phyloP scores from a whole-genome alignment of 2,113 vertebrate genomes.

The Tyto alba region DNA sequence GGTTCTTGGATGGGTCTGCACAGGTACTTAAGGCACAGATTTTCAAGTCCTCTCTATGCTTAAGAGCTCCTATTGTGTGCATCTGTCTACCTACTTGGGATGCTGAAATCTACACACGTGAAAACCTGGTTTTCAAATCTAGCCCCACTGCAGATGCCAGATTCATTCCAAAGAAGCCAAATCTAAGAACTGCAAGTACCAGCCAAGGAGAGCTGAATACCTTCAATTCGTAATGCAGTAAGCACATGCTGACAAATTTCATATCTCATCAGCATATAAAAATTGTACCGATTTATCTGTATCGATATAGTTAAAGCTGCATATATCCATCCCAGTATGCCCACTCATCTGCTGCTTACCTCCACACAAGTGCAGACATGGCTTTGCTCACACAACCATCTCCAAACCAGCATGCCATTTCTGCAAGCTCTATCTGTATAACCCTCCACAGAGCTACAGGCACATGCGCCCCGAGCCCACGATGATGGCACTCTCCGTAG shows the following conservation, averaged over 20 bases:
- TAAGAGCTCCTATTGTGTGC: neutral
- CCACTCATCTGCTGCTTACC: neutral
- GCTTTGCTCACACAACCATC: neutral
- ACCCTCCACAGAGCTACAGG: neutral
- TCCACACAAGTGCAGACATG: neutral
- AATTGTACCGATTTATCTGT: neutral
- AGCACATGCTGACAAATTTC: neutral
- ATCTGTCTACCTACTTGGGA: neutral
- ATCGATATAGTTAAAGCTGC: neutral
- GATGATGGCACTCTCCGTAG: neutral
- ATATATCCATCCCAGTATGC: neutral
- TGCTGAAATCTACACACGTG: neutral
- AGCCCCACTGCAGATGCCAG: neutral
- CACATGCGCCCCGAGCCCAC: fast-evolving
- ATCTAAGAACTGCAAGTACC: neutral
- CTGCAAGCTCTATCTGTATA: neutral
- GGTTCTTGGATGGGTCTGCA: neutral
- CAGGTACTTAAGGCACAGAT: neutral
- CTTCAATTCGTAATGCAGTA: neutral
- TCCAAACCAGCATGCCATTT: neutral
- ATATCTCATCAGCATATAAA: neutral
- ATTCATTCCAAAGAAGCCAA: neutral
- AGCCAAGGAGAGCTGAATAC: neutral
- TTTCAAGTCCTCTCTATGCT: neutral
- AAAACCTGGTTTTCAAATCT: neutral